Evolutionary conservation across 1,140 invertebrate species (phyloP).

Genomic region (Littorina saxatilis): DNA sequence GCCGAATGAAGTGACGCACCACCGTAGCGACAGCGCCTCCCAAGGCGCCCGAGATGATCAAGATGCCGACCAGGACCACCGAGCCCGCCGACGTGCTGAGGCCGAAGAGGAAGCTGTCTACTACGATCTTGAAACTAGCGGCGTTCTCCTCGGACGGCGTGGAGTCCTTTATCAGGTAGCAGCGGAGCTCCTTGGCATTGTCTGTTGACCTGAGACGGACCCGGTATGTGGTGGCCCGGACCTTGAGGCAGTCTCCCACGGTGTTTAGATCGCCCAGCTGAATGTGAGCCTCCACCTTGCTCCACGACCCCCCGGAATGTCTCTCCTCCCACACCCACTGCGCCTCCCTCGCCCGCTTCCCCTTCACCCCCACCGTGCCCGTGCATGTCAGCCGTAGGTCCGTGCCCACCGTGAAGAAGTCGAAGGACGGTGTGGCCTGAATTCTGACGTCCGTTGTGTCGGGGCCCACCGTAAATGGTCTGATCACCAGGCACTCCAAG

Average conservation of each 20-base stretch:
- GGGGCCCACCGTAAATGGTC: not conserved
- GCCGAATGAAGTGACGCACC: not conserved
- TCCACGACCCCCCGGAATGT: not conserved
- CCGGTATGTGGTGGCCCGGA: not conserved
- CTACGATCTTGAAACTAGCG: not conserved
- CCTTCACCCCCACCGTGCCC: not conserved
- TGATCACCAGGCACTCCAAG: not conserved
- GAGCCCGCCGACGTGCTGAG: not conserved
- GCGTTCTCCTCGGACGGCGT: not conserved
- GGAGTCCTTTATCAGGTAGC: not conserved
- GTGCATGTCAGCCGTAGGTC: not conserved
- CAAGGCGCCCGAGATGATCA: not conserved
- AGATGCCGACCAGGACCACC: not conserved
- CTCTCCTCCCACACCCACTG: conserved; percentile 2
- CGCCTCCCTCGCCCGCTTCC: not conserved
- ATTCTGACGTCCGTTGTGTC: not conserved
- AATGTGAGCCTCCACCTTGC: not conserved
- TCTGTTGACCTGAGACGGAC: not conserved
- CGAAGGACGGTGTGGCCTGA: not conserved
- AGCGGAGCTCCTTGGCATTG: not conserved
- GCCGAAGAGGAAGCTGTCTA: conserved; percentile 13
- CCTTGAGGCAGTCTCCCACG: not conserved
- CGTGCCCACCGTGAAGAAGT: not conserved
- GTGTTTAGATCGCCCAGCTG: not conserved
- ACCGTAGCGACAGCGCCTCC: not conserved